Base-by-base conservation (phyloP, 2,797 vertebrate species). In the Adelosebastes latens region DNA sequence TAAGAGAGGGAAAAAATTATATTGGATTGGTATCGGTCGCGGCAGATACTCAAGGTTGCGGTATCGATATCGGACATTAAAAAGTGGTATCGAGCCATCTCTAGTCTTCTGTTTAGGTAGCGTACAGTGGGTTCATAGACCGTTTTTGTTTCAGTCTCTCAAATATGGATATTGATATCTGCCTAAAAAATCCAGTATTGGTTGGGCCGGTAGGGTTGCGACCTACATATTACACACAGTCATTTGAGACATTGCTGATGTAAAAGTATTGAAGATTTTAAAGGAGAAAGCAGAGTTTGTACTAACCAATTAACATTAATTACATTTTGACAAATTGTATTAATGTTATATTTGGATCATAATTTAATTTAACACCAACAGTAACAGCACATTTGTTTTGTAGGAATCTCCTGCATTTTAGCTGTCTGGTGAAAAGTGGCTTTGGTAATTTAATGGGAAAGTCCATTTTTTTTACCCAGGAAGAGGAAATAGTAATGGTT, bases 371-470 rank as follows among this genome's bases (percentile, higher is more conserved):
- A 70, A 46, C 60, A 79, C 34, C 60, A 39, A 25, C 13, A 53
- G 25, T 42, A 66, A 24, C 2, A 9, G 29, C 65, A 69, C 36
- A 65, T 39, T 34, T 36, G 34, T 20, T 20, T 58, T 53, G 16
- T 6, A 53, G 62, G 55, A 25, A 66, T 76, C 65, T 77, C 61
- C 81, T 73, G 55, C 52, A 55, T 73, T 76, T 75, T 31, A 31
- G 36, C 59, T 71, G 55, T 75, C 75, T 82, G 5, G 3, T 66
- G 63, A 90, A 87, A 88, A 79, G 69, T 80, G 71, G 53, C 63
- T 67, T 84, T 66, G 61, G 64, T 87, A 90, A 90, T 89, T 81
- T 63, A 83, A 88, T 85, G 61, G 66, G 27, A 69, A 75, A 68
- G 72, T 75, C 46, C 39, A 76, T 70, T 90, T 81, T 84, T 90